Conservation (phyloP, 2,888 invertebrate genomes). For the Melanostoma scalare region DNA sequence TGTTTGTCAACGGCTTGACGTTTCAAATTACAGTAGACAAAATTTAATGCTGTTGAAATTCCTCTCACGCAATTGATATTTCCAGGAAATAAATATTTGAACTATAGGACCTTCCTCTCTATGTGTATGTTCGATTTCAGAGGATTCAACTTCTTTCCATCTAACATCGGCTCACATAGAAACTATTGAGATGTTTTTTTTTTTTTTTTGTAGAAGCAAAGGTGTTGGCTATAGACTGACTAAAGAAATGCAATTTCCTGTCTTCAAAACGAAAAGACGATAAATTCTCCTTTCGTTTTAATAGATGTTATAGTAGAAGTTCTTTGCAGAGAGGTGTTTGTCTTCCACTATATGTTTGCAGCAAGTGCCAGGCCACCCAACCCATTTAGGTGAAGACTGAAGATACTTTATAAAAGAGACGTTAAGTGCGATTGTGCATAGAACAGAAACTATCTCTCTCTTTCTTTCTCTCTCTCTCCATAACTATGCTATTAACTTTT, state of each 20-base stretch:
- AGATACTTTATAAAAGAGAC: constrained; percentile 36
- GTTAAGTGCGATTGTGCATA: constrained; percentile 52
- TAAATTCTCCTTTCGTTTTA: constrained; percentile 48
- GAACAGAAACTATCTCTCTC: constrained; percentile 15
- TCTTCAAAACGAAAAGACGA: constrained; percentile 18
- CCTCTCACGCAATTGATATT: not conserved
- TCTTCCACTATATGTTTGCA: no score
- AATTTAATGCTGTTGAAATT: not conserved
- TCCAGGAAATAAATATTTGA: constrained; percentile 54
- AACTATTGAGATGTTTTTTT: not conserved
- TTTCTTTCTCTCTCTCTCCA: not conserved
- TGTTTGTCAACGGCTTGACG: constrained; percentile 59
- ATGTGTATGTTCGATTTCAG: no score
- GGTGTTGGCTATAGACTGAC: constrained; percentile 30
- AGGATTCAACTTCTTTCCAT: no score
- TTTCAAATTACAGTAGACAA: constrained; percentile 35
- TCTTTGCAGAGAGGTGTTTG: no score
- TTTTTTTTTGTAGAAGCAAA: not conserved
- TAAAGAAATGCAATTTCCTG: constrained; percentile 60
- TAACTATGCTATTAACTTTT: constrained; percentile 69
- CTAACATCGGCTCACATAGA: no score
- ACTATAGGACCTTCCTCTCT: constrained; percentile 1
- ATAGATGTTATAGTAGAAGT: constrained; percentile 3
- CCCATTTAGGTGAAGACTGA: no score
- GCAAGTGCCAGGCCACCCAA: no score